Evolutionary conservation across 2,113 vertebrate species (phyloP), one percentile per base, ranked within the genome.

Genomic region (Pelodiscus sinensis): DNA sequence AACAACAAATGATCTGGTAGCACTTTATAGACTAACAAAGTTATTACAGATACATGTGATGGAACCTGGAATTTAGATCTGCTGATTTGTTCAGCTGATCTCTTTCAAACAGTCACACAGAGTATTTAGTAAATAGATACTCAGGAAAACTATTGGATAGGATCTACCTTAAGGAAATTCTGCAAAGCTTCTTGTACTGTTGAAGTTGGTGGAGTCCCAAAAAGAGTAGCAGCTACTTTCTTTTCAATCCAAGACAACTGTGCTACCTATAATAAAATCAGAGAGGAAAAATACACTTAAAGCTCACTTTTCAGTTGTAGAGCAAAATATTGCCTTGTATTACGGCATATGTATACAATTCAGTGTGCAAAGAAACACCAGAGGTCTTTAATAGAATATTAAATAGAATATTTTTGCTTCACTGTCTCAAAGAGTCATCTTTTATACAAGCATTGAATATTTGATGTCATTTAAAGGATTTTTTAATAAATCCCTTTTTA

Each of bases 211-310:
- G 98, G 98, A 88, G 98, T 98, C 85, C 98, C 99, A 98, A 99
- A 99, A 50, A 99, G 96, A 87, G 99, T 98, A 91, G 99, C 89
- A 86, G 99, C 99, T 87, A 99, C 98, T 97, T 99, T 99, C 95
- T 98, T 99, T 97, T 99, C 99, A 92, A 99, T 97, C 99, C 99
- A 99, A 11, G 98, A 99, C 86, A 99, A 98, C 96, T 99, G 99
- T 85, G 99, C 98, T 68, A 99, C 98, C 99, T 99, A 96, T 22
- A 96, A 96, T 78, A 24, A 87, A 1, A 94, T 65, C 93, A 86
- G 1, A 87, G 79, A 82, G 21, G 52, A 81, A 15, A 57, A 31
- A 4, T 54, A 65, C 54, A 77, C 31, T 93, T 88, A 21, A 88
- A 1, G 12, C 2, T 6, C 86, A 22, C 8, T 84, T 91, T 52